Percentiles rank a stretch among this genome's conserved stretches.
phyloP scores from a whole-genome alignment of 2,888 invertebrate genomes.

The Brachypalpus laphriformis region DNA sequence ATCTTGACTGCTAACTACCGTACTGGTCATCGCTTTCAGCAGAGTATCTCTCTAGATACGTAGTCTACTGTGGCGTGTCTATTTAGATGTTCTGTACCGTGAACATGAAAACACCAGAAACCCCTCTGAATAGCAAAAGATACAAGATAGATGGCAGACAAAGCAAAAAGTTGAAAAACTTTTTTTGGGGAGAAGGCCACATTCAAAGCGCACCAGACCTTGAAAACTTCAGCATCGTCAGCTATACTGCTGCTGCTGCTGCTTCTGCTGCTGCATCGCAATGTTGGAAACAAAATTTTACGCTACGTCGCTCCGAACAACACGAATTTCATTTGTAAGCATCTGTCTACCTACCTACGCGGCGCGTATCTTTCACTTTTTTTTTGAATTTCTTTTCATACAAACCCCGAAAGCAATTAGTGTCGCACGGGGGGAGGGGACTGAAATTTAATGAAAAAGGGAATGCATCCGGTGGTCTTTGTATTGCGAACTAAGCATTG shows the following conservation, averaged over 20 bases:
- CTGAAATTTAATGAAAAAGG: too few species aligned
- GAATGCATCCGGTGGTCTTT: too few species aligned
- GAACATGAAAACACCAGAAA: slow-evolving; percentile 3
- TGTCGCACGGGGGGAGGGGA: too few species aligned
- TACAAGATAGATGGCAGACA: neutral
- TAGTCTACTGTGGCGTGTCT: slow-evolving; percentile 5
- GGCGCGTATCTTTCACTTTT: neutral
- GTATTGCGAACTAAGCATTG: too few species aligned
- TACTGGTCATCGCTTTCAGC: too few species aligned
- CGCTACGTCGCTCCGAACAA: neutral
- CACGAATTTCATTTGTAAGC: neutral
- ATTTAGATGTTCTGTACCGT: neutral
- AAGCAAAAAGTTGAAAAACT: neutral
- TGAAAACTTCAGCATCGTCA: slow-evolving; percentile 5
- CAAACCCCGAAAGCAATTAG: too few species aligned
- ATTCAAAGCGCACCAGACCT: slow-evolving; percentile 15
- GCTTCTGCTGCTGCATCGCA: too few species aligned
- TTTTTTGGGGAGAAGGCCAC: neutral
- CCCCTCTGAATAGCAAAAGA: slow-evolving; percentile 12
- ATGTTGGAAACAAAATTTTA: slow-evolving; percentile 9
- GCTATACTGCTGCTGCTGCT: neutral
- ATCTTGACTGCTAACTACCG: too few species aligned
- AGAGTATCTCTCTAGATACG: too few species aligned
- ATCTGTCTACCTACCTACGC: neutral
- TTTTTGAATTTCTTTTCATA: too few species aligned